Evolutionary conservation across 2,797 vertebrate species (phyloP).

Genomic region (Anisognathus igniventris): DNA sequence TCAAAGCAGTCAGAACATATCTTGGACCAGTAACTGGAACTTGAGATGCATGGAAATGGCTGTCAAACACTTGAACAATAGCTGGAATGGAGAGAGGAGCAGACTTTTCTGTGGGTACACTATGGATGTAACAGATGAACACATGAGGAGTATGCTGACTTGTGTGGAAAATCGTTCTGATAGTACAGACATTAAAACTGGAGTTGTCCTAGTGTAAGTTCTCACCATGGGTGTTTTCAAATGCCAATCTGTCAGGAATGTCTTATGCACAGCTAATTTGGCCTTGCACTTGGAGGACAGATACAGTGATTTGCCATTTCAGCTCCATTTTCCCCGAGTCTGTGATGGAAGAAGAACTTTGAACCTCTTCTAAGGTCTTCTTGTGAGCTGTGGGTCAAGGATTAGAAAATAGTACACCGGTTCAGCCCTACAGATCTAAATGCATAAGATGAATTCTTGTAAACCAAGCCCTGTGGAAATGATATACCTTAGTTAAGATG

Average conservation of each 20-base stretch:
- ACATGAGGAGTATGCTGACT: not conserved
- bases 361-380: not conserved
- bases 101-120: not conserved
- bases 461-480: not conserved
- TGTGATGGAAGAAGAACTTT: not conserved
- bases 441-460: not conserved
- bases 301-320: not conserved
- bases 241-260: not conserved
- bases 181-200: not conserved
- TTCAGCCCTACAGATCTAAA: not conserved
- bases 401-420: not conserved
- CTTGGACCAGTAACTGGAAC: not conserved
- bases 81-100: not conserved
- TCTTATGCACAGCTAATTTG: not conserved
- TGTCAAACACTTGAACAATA: not conserved
- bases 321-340: not conserved
- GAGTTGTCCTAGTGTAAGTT: not conserved
- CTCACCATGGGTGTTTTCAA: not conserved
- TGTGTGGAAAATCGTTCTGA: not conserved
- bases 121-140: not conserved
- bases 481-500: not conserved
- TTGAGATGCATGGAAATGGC: not conserved
- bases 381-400: not conserved
- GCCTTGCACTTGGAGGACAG: not conserved
- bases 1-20: not conserved